Percentiles rank a stretch among this genome's conserved stretches.
These are phyloP conservation scores for Loxodonta africana DNA, from an alignment of 2,113 vertebrate species.

Conservation along the genomic window DNA sequence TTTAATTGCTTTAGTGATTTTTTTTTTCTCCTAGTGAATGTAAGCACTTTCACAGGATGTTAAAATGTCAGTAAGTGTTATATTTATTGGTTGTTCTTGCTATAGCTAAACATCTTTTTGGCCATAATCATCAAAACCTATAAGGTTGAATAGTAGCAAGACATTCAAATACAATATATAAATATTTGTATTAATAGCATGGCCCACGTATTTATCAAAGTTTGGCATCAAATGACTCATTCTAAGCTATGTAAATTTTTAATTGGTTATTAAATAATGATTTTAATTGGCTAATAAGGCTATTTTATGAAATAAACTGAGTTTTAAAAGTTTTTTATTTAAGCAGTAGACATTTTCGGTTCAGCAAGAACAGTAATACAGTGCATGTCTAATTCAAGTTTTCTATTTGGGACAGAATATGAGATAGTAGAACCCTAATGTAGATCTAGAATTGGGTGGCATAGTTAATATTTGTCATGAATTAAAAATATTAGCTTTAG, in stretches of 20 bases:
- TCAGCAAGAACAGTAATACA: not conserved
- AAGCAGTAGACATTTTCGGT: not conserved
- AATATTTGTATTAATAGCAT: constrained; percentile 50
- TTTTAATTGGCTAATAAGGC: not conserved
- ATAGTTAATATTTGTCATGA: not conserved
- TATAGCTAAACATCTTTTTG: constrained; percentile 37
- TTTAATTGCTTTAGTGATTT: constrained; percentile 64
- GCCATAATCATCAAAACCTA: constrained; percentile 12
- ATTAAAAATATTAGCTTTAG: not conserved
- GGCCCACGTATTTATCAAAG: not conserved
- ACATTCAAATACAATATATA: constrained; percentile 34
- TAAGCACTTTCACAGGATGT: constrained; percentile 59
- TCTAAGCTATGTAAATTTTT: constrained; percentile 10
- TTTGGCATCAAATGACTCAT: constrained; percentile 24
- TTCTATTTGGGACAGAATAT: not conserved
- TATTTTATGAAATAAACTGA: constrained; percentile 10
- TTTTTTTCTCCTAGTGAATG: not conserved
- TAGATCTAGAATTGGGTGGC: not conserved
- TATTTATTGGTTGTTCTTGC: constrained; percentile 49
- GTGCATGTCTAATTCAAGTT: not conserved
- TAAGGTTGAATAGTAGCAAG: not conserved
- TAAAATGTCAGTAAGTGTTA: constrained; percentile 64
- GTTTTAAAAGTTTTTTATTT: constrained; percentile 41
- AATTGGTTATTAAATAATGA: constrained; percentile 19
- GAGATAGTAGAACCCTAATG: not conserved